Base-by-base conservation (phyloP, 2,797 vertebrate genomes). In the Columba guinea region DNA sequence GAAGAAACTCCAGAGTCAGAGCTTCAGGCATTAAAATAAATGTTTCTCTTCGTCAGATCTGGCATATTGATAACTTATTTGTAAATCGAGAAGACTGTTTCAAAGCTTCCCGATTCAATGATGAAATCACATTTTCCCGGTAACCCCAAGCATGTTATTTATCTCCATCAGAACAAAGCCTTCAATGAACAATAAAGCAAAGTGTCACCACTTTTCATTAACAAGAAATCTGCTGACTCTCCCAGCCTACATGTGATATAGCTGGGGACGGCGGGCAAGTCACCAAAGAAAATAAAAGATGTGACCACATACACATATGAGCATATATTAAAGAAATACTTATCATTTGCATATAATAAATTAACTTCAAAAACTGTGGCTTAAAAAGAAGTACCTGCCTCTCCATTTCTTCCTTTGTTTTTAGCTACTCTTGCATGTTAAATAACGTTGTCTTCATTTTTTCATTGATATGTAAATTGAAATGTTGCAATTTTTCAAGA, bases 91-190 rank as follows among this genome's bases (percentile, higher is more conserved):
- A 95, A 94, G 74, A 93, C 88, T 95, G 90, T 90, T 93, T 97
- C 96, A 94, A 95, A 97, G 94, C 87, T 95, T 91, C 69, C 73
- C 91, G 67, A 85, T 96, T 97, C 94, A 93, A 60, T 68, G 96
- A 98, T 70, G 93, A 97, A 97, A 97, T 96, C 94, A 95, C 89
- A 95, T 97, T 98, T 97, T 98, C 97, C 97, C 67, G 74, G 87
- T 97, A 98, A 97, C 94, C 88, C 63, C 84, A 97, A 96, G 95
- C 86, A 90, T 69, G 82, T 79, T 62, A 96, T 98, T 97, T 95
- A 95, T 98, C 97, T 98, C 97, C 96, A 96, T 98, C 98, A 98
- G 83, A 76, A 63, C 95, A 97, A 96, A 97, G 87, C 88, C 73
- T 79, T 97, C 95, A 79, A 46, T 81, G 94, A 95, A 97, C 96